A percentile compares a stretch with the other conserved stretches of the same genome.
Evolutionary conservation across 2,113 vertebrate genomes (phyloP).

Genomic region (Python bivittatus): DNA sequence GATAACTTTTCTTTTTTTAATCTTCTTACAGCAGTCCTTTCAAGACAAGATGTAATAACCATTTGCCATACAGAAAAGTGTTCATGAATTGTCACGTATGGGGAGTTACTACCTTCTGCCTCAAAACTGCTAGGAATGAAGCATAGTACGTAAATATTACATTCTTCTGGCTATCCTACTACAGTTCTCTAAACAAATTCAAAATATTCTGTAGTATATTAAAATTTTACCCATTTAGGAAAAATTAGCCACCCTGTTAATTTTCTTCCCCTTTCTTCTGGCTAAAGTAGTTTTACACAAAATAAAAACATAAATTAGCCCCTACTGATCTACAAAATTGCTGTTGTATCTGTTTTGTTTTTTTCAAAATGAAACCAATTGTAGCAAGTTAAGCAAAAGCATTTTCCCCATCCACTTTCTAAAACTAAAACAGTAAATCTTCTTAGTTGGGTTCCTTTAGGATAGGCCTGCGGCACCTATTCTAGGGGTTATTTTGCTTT

Average conservation of each 20-base stretch:
- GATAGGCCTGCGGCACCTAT: not conserved
- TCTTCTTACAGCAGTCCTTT: not conserved
- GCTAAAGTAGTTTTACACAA: not conserved
- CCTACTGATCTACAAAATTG: not conserved
- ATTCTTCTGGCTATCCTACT: not conserved
- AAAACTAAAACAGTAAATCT: not conserved
- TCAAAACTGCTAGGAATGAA: not conserved
- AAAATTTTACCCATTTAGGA: conserved; percentile 23
- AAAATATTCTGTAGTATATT: conserved; percentile 22
- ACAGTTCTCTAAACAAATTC: conserved; percentile 43
- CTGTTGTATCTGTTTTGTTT: not conserved
- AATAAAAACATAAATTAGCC: not conserved
- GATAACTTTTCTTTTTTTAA: not conserved
- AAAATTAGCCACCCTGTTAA: conserved; percentile 23
- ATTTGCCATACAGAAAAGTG: not conserved
- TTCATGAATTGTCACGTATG: not conserved
- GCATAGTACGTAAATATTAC: conserved; percentile 30
- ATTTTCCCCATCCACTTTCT: not conserved
- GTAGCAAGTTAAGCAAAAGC: not conserved
- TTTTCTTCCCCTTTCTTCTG: not conserved
- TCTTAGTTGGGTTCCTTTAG: not conserved
- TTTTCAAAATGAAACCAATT: not conserved
- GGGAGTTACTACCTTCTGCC: not conserved
- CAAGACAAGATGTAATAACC: not conserved
- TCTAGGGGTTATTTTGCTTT: not conserved